Percentiles rank a stretch among this genome's conserved stretches.
Evolutionary conservation across 2,113 vertebrate species (phyloP).

Genomic region (Cottus gobio): DNA sequence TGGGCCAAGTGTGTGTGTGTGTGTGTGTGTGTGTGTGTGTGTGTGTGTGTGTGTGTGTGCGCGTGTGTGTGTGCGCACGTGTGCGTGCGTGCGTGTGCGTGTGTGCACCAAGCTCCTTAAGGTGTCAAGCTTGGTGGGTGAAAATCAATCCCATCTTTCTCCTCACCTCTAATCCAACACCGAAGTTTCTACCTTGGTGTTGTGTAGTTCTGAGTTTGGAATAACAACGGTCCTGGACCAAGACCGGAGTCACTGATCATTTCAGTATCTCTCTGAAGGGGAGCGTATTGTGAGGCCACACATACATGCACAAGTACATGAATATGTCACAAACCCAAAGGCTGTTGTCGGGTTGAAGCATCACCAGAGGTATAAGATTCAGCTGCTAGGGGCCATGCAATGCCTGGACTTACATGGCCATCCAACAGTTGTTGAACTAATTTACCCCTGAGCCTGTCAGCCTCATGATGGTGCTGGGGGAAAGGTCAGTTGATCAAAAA

Average conservation of each 20-base stretch:
- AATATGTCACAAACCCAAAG: no score
- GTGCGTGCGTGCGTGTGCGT: constrained; percentile 26
- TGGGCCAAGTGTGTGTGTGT: constrained; percentile 26
- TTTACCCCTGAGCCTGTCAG: neutral
- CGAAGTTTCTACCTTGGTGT: constrained; percentile 60
- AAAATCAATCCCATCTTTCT: constrained; percentile 72
- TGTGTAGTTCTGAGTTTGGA: constrained; percentile 45
- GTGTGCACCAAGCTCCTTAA: constrained; percentile 65
- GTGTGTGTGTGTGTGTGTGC: constrained; percentile 32
- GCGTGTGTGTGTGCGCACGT: constrained; percentile 1
- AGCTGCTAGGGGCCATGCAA: no score
- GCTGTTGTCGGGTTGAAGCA: no score
- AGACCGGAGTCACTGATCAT: neutral
- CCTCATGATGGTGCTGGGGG: neutral
- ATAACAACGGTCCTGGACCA: neutral
- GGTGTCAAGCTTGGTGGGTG: constrained; percentile 72
- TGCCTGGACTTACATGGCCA: no score
- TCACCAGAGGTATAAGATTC: no score
- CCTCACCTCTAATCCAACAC: constrained; percentile 61
- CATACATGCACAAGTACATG: no score
- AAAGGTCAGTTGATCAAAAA: neutral
- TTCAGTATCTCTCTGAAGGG: no score
- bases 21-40: constrained; percentile 16
- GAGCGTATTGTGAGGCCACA: no score
- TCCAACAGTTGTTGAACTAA: neutral